Base-by-base conservation (phyloP, 2,797 vertebrate species). In the Pampus argenteus region DNA sequence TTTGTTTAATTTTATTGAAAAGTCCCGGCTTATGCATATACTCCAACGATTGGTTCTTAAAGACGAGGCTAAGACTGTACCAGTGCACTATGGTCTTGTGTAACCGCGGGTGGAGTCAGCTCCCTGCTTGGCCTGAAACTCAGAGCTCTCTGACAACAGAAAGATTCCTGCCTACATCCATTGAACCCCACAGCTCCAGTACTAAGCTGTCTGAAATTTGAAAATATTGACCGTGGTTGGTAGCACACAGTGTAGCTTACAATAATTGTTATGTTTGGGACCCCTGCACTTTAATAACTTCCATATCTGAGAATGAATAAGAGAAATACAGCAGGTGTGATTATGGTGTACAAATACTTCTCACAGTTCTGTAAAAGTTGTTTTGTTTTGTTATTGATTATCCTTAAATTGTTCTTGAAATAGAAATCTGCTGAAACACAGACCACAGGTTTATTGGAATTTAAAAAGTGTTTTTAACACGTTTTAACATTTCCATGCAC, bases 1-100 rank as follows among this genome's bases (percentile, higher is more conserved):
- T 74, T 85, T 59, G 78, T 81, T 86, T 71, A 74, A 86, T 60
- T 59, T 67, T 71, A 6, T 73, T 81, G 50, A 36, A 59, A 79
- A 68, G 45, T 51, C 66, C 18, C 5, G 2, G 23, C 44, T 62
- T 51, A 40, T 65, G 56, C 20, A 17, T 42, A 4, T 6, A 63
- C 15, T 66, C 5, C 29, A 49, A 73, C 65, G 47, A 82, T 71
- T 0, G 9, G 18, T 58, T 67, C 28, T 80, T 70, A 48, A 80
- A 81, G 72, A 36, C 45, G 45, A 34, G 22, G n/a, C 22, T 17
- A 42, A 29, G 38, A 50, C 23, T 42, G 51, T 62, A 22, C 2
- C 15, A 6, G 51, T 38, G 9, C 11, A 15, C 10, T 22, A 17
- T 26, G 20, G 13, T 29, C 22, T 66, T 23, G 59, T 57, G 20